phyloP scores from a whole-genome alignment of 2,113 vertebrate genomes.

The Laticauda colubrina region DNA sequence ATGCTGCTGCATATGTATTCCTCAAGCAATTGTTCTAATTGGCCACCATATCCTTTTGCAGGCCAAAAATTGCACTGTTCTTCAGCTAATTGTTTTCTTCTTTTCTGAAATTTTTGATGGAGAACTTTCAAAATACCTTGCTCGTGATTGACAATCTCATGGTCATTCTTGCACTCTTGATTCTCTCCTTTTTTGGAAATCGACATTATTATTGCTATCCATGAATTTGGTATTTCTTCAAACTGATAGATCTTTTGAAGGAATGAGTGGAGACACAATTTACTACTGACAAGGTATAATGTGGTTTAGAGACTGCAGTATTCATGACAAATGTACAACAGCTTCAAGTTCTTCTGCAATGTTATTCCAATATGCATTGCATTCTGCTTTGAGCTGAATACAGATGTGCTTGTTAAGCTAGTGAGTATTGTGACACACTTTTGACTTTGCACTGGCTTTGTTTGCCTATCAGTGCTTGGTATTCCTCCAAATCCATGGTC shows the following conservation, averaged over 20 bases:
- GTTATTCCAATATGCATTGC: not conserved
- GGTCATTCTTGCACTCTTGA: not conserved
- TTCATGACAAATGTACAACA: not conserved
- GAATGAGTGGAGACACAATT: not conserved
- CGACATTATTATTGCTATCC: not conserved
- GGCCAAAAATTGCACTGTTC: not conserved
- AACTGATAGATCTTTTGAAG: not conserved
- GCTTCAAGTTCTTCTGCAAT: not conserved
- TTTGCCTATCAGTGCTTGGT: not conserved
- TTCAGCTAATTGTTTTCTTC: not conserved
- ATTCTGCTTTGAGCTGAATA: not conserved
- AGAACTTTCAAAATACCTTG: not conserved
- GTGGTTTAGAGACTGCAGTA: not conserved
- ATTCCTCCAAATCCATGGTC: not conserved
- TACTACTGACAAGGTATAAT: not conserved
- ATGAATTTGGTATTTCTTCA: not conserved
- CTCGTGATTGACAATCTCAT: not conserved
- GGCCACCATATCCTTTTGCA: not conserved
- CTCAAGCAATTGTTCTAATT: not conserved
- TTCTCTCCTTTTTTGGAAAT: not conserved
- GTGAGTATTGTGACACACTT: not conserved
- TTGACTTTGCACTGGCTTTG: not conserved
- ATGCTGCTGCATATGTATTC: not conserved
- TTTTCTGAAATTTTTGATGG: not conserved
- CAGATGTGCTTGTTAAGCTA: not conserved